Base-by-base conservation (phyloP, 30 jellyfish, hydroid and myxozoan species). In the Rhopilema esculentum region DNA sequence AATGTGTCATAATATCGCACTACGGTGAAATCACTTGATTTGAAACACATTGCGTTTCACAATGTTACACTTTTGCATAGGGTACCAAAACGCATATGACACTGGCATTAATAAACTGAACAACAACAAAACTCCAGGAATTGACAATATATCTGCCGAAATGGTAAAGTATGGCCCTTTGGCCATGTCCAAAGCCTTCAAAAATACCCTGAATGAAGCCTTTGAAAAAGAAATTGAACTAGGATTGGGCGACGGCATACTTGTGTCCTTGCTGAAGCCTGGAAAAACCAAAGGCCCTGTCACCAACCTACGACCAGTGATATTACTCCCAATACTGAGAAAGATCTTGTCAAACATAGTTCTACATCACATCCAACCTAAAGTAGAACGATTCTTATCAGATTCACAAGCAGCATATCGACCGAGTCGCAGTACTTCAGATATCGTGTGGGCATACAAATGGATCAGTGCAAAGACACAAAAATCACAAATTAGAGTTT, bases 251-350 rank as follows among this genome's bases (percentile, higher is more conserved):
- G 80, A 61, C 31, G 80, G 89, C 89, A 79, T 79, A 79, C 82
- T 84, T 40, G 87, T 84, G 22, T 71, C 80, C 61, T 84, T 70
- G 74, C 93, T 50, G 72, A 84, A 84, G 84, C 93, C 87, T 50
- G 78, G 93, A 86, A 84, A 72, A 84, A 64, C 93, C 19, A 73
- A 85, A 73, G 86, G 93, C 48, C 87, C 94, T 63, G 89, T 73
- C 49, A 62, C 76, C 66, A 62, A 85, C 84, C 62, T 85, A 69
- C 72, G 88, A 85, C 84, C 94, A 63, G 87, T 73, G 40, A 85
- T 85, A 21, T 85, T 75, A 62, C 89, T 62, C 49, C 88, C 87
- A 71, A 49, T 84, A 69, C 66, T 84, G 12, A 74, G 84, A 74
- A 74, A 85, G 78, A 85, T 85, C 84, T 75, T 85, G 27, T 74